Conservation (phyloP, 1,140 invertebrate species). For the Drosophila rufa region DNA sequence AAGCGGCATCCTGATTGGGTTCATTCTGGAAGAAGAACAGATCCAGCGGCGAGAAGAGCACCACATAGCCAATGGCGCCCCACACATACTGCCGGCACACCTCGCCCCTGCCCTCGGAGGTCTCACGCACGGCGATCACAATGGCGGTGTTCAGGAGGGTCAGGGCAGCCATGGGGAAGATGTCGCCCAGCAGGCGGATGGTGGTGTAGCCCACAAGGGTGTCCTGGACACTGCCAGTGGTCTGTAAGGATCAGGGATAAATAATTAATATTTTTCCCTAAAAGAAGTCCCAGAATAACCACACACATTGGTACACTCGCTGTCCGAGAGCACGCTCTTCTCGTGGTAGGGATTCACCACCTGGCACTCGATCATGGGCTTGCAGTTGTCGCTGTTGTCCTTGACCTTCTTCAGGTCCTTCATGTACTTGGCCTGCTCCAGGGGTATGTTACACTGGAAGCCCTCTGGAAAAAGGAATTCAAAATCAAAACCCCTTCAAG, state of each 20-base stretch:
- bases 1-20: constrained; percentile 38
- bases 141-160: constrained; percentile 91
- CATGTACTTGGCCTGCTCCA: constrained; percentile 78
- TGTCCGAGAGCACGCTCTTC: constrained; percentile 88
- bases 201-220: constrained; percentile 91
- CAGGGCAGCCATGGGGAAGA: constrained; percentile 90
- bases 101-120: constrained; percentile 91
- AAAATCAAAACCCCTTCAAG: neutral
- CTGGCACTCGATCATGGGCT: constrained; percentile 89
- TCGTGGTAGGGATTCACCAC: constrained; percentile 89
- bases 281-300: neutral
- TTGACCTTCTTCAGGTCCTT: constrained; percentile 65
- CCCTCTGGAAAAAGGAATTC: constrained; percentile 82
- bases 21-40: constrained; percentile 79
- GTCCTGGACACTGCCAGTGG: constrained; percentile 87
- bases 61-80: constrained; percentile 90
- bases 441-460: constrained; percentile 87
- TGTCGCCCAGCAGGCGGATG: constrained; percentile 90
- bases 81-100: constrained; percentile 92
- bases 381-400: constrained; percentile 81
- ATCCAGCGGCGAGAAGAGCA: constrained; percentile 90
- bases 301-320: constrained; percentile 87
- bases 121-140: constrained; percentile 92
- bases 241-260: constrained; percentile 16
- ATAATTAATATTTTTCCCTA: neutral